Evolutionary conservation across 2,888 invertebrate genomes (phyloP), one percentile per base, ranked within the genome.

Genomic region (Acleris cristana): DNA sequence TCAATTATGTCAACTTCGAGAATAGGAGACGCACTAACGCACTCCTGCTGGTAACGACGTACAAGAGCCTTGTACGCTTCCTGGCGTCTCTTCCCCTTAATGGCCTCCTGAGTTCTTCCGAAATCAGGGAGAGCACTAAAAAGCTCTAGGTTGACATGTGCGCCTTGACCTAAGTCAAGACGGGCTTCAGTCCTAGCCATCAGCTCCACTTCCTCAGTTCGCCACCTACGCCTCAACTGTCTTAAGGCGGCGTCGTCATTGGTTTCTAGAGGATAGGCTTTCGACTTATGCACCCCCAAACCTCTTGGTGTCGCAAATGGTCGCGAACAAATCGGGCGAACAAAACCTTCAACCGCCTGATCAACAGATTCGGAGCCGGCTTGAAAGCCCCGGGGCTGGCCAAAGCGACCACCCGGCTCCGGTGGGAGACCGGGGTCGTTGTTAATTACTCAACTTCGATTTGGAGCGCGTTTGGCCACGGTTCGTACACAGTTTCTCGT

Each of bases 201-300:
- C 1, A 56, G 1, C 1, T 30, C 40, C 40, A 40, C 44, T 34
- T 56, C 56, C 21, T 56, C 56, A 19, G 40, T 19, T 4, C 30
- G 30, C 49, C 30, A 59, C 19, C 49, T 18, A 2, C 59, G 53
- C 30, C n/a, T 53, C 53, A n/a, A 23, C 53, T n/a, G n/a, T 53
- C 53, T 16, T 7, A 18, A 18, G 6, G 30, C 26, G 18, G 26
- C 57, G 3, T 18, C 26, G 23, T 23, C 23, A 45, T 58, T 48
- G 10, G 57, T 48, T 18, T 54, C 18, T 2, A 3, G 8, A 3
- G 34, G 59, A 30, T 59, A 34, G 19, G 59, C 49, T 0, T 34
- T 23, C 2, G 23, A 10, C 7, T 44, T 61, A 23, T 61, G 52
- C 58, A 53, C 53, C n/a, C 53, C 53, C 30, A 53, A 14, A 23